phyloP scores from a whole-genome alignment of 2,888 invertebrate genomes.

The Mimachlamys varia region DNA sequence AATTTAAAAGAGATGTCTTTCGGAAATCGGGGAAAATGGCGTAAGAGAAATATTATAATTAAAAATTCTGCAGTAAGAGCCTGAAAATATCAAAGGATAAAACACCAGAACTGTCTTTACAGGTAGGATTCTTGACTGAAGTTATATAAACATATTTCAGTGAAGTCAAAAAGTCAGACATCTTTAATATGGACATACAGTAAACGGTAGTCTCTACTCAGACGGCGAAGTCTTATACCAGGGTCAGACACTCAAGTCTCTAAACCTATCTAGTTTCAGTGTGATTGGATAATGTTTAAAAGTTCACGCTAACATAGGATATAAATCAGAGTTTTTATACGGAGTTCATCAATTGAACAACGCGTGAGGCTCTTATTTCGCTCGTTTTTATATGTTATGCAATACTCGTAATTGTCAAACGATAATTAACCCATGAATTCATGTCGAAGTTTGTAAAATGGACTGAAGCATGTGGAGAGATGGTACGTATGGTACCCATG shows the following conservation, averaged over 20 bases:
- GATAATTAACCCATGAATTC: not conserved
- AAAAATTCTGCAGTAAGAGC: no score
- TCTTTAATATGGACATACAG: not conserved
- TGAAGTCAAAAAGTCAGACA: not conserved
- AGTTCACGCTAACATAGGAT: not conserved
- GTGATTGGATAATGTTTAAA: not conserved
- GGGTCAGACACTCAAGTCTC: not conserved
- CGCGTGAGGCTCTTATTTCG: not conserved
- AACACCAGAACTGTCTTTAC: no score
- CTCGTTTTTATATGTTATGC: not conserved
- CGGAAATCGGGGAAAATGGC: no score
- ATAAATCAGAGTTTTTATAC: not conserved
- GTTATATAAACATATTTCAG: not conserved
- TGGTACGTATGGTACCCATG: not conserved
- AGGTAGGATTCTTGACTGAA: not conserved
- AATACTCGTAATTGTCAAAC: conserved; percentile 6
- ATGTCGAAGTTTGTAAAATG: not conserved
- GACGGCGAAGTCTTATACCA: not conserved
- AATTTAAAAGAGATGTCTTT: no score
- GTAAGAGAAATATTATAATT: no score
- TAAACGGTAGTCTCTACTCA: not conserved
- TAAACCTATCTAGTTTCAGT: not conserved
- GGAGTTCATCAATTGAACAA: not conserved
- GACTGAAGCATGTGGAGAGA: not conserved
- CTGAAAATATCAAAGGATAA: no score